Evolutionary conservation across 1,140 invertebrate genomes (phyloP), one percentile per base, ranked within the genome.

Genomic region (Goniozus legneri): DNA sequence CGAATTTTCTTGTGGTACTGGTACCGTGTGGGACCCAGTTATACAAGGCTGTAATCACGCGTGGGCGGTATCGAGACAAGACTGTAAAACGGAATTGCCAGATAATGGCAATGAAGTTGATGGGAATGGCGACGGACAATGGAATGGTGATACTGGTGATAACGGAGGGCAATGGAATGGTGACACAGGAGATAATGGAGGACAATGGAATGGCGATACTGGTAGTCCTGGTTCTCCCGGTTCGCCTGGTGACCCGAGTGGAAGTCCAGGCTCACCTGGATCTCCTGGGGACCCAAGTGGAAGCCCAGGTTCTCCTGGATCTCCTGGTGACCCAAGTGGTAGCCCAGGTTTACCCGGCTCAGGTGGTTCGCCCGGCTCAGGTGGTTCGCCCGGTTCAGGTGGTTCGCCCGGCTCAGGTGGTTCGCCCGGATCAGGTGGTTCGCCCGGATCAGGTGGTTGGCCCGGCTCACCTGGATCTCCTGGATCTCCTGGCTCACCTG

Each of bases 11-110:
- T 90, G 87, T 62, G 83, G 81, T 14, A 74, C 77, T 33, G 82
- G 83, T 48, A 89, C 87, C 7, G 80, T 87, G 47, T 90, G 85
- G 84, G 86, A 89, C 71, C 77, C 81, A 39, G 65, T 79, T 3
- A 64, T 78, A 37, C 69, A 80, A 67, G 78, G 76, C 8, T 89
- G 87, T 65, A 88, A 88, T 69, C 77, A 85, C 56, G 72, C 79
- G 27, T 79, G 77, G 77, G 79, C 78, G 36, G 81, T 83, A 18
- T 65, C 69, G 33, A 63, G 69, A 40, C 38, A 50, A 19, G 39
- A 62, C 20, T 74, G 69, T 19, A 52, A 10, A 8, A 14, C 56
- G 36, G 27, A 39, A 12, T 39, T n/a, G 19, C 27, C 39, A 3
- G 27, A 38, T 18, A 27, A 4, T 10, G 24, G 10, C 24, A 10